Percentiles rank a stretch among this genome's conserved stretches.
Conservation (phyloP, 2,888 invertebrate genomes). For the Zootermopsis nevadensis region DNA sequence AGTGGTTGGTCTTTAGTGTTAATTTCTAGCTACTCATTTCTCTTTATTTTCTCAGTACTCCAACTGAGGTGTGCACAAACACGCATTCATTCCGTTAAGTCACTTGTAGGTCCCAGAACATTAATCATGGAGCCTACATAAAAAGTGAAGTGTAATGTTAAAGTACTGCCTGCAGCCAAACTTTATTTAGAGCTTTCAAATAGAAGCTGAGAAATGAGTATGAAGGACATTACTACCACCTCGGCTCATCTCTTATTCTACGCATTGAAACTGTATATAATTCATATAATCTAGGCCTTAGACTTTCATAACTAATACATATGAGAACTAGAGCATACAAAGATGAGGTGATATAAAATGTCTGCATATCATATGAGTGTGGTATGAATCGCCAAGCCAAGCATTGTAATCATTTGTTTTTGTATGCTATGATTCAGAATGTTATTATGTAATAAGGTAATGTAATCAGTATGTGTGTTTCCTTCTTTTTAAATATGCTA, state of each 20-base stretch:
- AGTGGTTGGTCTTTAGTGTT: background rate
- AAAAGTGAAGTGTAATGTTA: too few species aligned
- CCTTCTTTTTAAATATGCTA: slow-evolving; percentile 44
- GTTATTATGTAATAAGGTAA: slow-evolving; percentile 17
- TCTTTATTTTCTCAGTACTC: too few species aligned
- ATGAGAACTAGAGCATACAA: slow-evolving; percentile 26
- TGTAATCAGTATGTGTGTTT: slow-evolving; percentile 43
- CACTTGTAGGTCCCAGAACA: too few species aligned
- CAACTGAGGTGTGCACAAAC: background rate
- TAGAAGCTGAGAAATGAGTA: background rate
- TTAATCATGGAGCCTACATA: too few species aligned
- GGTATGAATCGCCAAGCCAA: background rate
- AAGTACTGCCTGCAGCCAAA: background rate
- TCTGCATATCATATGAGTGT: background rate
- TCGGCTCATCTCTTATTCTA: background rate
- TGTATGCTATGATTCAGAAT: background rate
- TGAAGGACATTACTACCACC: background rate
- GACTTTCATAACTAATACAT: slow-evolving; percentile 1
- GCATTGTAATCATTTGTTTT: slow-evolving; percentile 8
- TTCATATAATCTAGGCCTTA: background rate
- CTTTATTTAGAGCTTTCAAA: background rate
- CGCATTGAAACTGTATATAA: slow-evolving; percentile 5
- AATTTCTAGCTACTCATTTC: background rate
- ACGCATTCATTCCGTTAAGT: background rate
- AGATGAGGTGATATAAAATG: background rate